These are phyloP conservation scores for Cydia fagiglandana DNA, from an alignment of 1,140 invertebrate genomes.

Conservation along the genomic window DNA sequence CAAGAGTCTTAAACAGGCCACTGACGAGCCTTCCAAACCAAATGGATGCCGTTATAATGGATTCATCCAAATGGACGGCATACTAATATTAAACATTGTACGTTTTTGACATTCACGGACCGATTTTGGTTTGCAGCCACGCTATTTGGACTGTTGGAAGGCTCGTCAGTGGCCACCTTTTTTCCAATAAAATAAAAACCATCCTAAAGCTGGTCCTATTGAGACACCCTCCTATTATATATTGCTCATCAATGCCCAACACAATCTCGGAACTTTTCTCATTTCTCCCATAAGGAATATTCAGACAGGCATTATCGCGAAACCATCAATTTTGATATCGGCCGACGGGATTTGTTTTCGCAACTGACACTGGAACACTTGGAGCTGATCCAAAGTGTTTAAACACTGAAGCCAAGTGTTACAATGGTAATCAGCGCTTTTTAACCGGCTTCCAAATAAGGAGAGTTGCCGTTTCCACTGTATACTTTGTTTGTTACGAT, in stretches of 20 bases:
- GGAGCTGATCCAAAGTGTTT: not conserved
- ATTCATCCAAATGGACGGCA: too few relatives aligned
- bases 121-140: too few relatives aligned
- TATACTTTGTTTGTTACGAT: not conserved
- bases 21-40: too few relatives aligned
- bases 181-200: too few relatives aligned
- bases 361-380: not conserved
- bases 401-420: not conserved
- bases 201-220: not conserved
- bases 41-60: too few relatives aligned
- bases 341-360: conserved; percentile 11
- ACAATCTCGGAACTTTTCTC: not conserved
- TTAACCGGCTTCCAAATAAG: not conserved
- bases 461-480: not conserved
- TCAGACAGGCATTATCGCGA: not conserved
- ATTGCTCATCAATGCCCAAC: not conserved
- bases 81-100: too few relatives aligned
- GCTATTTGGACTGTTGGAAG: too few relatives aligned
- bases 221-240: not conserved
- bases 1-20: too few relatives aligned
- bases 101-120: too few relatives aligned
- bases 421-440: not conserved
- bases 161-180: too few relatives aligned
- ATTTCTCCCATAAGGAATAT: not conserved
- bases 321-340: conserved; percentile 4